Evolutionary conservation across 2,888 invertebrate species (phyloP), one percentile per base, ranked within the genome.

Genomic region (Xylota segnis): DNA sequence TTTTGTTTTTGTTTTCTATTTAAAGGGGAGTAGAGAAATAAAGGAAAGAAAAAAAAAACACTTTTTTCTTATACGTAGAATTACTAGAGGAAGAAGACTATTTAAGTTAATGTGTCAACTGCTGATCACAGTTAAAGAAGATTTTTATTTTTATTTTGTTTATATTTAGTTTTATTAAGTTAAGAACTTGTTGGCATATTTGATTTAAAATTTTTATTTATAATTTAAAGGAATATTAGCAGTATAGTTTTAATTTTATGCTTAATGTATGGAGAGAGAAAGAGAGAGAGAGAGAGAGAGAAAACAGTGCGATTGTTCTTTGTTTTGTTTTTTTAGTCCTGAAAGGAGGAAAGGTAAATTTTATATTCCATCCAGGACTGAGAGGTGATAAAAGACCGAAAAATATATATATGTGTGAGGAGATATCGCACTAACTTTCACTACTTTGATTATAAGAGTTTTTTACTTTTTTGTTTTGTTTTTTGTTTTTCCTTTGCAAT

Each of bases 171-270:
- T 56, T 37, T 68, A 43, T 74, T 78, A 72, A 72, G 71, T 79
- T 63, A 76, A 82, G 47, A 81, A 74, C 50, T 83, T 78, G 63
- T 86, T 86, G 86, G 86, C 86, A 86, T 76, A 86, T 82, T 76
- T 66, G 71, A 63, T 71, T 72, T 61, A 40, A 32, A 23, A 61
- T 34, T 4, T 52, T 47, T 16, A 32, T 54, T 68, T 63, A 70
- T 54, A 54, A 65, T 47, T 34, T 59, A 47, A 45, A 58, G 70
- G 34, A 83, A 71, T 77, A 40, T 59, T 70, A 81, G 81, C 65
- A 74, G 72, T 74, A 7, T 32, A 74, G 74, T 74, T 81, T 37
- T 75, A 78, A 65, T 58, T 76, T 47, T 52, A n/a, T 14, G 66
- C 54, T 61, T 18, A 34, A 65, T 40, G 14, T 43, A 76, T 56